phyloP scores from a whole-genome alignment of 2,113 vertebrate species.

The Ciconia stormi region DNA sequence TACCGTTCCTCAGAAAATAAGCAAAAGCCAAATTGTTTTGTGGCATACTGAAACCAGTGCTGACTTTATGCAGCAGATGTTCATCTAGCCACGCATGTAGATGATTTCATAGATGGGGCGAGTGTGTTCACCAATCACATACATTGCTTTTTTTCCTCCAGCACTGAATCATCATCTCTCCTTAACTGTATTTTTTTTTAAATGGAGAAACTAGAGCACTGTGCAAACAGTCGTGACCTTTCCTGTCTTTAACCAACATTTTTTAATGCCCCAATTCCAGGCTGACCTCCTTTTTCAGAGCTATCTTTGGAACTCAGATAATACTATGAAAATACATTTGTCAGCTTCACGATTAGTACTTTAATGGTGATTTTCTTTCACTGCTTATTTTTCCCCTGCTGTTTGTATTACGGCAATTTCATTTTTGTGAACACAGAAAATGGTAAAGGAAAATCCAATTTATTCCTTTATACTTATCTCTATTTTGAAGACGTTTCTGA shows the following conservation, averaged over 20 bases:
- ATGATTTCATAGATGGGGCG: constrained; percentile 67
- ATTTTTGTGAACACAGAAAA: constrained; percentile 27
- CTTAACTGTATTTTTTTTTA: constrained; percentile 20
- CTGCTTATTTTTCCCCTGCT: constrained; percentile 12
- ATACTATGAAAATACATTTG: constrained; percentile 44
- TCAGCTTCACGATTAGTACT: constrained; percentile 8
- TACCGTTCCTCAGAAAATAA: constrained; percentile 35
- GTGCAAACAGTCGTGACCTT: constrained; percentile 62
- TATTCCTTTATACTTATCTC: constrained; percentile 12
- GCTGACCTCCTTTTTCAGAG: constrained; percentile 50
- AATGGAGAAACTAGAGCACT: constrained; percentile 57
- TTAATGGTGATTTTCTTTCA: constrained; percentile 24
- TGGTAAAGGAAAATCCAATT: background rate
- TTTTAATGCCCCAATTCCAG: constrained; percentile 51
- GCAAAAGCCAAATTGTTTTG: constrained; percentile 54
- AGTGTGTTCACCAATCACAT: constrained; percentile 53
- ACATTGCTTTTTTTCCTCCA: background rate
- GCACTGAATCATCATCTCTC: constrained; percentile 64
- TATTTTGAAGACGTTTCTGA: background rate
- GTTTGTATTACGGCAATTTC: background rate
- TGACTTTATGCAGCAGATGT: constrained; percentile 69
- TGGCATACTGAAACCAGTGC: constrained; percentile 45
- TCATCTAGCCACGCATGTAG: constrained; percentile 63
- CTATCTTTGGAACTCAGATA: constrained; percentile 51
- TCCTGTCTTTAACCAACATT: constrained; percentile 49